phyloP scores from a whole-genome alignment of 2,888 invertebrate genomes.

The Lasioglossum pauxillum region DNA sequence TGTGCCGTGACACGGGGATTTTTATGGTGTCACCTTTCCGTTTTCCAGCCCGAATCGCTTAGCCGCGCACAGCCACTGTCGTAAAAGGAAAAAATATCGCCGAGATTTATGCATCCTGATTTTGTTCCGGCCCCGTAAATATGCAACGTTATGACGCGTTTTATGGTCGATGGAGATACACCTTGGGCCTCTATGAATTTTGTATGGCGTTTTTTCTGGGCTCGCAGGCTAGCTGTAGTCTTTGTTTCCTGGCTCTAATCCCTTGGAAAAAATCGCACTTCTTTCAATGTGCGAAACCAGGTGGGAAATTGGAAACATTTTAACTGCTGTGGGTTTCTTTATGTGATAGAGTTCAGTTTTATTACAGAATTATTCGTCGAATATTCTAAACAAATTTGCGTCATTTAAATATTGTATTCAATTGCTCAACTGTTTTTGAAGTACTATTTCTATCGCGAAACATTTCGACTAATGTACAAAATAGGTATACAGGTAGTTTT shows the following conservation, averaged over 20 bases:
- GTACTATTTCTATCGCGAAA: neutral
- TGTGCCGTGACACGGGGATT: constrained; percentile 78
- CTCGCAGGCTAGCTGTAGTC: neutral
- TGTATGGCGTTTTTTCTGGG: constrained; percentile 15
- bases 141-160: constrained; percentile 44
- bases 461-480: too few species aligned
- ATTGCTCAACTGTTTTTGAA: too few species aligned
- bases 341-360: neutral
- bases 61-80: constrained; percentile 54
- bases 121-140: constrained; percentile 61
- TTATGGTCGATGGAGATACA: constrained; percentile 22
- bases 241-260: neutral
- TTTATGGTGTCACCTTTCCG: constrained; percentile 75
- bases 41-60: constrained; percentile 60
- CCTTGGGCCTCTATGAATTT: constrained; percentile 41
- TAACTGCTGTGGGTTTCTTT: neutral
- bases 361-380: neutral
- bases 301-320: neutral
- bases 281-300: neutral
- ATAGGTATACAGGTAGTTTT: too few species aligned
- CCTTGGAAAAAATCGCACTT: neutral
- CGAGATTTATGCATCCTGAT: constrained; percentile 75
- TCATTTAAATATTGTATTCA: neutral
- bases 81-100: constrained; percentile 68
- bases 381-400: neutral